Evolutionary conservation across 2,888 invertebrate species (phyloP).

Genomic region (Acleris cristana): DNA sequence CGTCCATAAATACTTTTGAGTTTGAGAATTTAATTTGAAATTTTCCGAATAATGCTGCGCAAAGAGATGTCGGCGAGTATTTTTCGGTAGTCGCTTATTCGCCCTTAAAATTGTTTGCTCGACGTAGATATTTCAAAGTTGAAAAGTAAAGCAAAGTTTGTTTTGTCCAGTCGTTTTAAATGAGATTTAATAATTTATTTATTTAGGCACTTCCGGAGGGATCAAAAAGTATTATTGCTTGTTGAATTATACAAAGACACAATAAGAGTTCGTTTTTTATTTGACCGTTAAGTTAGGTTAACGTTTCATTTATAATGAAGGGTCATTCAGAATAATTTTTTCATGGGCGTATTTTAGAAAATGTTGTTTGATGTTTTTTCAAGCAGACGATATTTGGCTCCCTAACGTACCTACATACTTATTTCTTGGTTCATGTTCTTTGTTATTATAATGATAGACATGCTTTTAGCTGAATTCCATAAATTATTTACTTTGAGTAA

Average conservation of each 20-base stretch:
- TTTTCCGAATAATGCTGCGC: slow-evolving; percentile 19
- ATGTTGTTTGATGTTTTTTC: no score
- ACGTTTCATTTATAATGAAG: no score
- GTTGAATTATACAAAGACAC: slow-evolving; percentile 8
- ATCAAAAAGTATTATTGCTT: slow-evolving; percentile 33
- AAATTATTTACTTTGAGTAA: no score
- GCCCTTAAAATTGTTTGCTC: slow-evolving; percentile 32
- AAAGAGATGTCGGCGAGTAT: slow-evolving; percentile 20
- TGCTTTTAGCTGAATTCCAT: no score
- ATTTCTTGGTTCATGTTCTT: no score
- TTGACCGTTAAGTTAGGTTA: background rate
- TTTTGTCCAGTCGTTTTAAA: slow-evolving; percentile 30
- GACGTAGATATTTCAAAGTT: slow-evolving; percentile 25
- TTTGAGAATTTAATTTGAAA: slow-evolving; percentile 31
- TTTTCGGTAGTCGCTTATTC: slow-evolving; percentile 24
- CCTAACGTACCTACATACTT: no score
- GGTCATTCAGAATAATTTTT: no score
- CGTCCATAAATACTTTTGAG: slow-evolving; percentile 37
- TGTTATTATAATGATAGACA: no score
- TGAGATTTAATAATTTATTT: slow-evolving; percentile 30
- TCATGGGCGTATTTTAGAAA: no score
- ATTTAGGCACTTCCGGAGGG: slow-evolving; percentile 24
- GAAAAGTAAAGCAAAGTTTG: slow-evolving; percentile 29
- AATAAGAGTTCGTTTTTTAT: slow-evolving; percentile 11
- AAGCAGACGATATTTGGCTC: no score